A percentile compares a stretch with the other conserved stretches of the same genome.
These are phyloP conservation scores for Meles meles DNA, from an alignment of 2,113 vertebrate species.

Conservation along the genomic window DNA sequence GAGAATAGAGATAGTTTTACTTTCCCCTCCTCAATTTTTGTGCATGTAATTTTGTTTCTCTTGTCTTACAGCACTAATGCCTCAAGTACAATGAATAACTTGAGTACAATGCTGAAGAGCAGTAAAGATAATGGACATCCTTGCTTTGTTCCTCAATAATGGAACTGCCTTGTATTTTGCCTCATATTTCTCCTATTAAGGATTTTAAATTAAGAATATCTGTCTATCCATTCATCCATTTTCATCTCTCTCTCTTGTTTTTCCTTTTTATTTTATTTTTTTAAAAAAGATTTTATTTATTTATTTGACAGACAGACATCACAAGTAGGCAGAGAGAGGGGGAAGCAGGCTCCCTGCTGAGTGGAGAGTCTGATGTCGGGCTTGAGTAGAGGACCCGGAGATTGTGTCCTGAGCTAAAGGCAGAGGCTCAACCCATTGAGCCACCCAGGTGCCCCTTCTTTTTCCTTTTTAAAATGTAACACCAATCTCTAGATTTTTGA, in stretches of 20 bases:
- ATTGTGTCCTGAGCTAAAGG: no score
- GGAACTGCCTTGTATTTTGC: background rate
- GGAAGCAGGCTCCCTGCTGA: no score
- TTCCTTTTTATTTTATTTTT: no score
- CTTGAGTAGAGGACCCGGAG: no score
- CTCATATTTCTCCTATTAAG: background rate
- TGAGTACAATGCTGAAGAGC: background rate
- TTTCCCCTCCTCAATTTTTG: background rate
- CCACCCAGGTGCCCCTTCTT: no score
- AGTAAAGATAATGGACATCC: background rate
- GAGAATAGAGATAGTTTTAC: background rate
- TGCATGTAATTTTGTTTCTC: background rate
- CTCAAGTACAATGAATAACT: background rate
- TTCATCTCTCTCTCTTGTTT: background rate
- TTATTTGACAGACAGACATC: no score
- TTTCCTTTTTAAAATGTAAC: background rate
- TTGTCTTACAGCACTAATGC: background rate
- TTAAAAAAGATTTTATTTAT: no score
- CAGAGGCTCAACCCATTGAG: no score
- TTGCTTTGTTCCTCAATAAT: background rate
- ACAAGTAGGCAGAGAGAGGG: no score
- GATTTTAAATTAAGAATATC: conserved; percentile 17
- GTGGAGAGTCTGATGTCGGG: no score
- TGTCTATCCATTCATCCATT: background rate
- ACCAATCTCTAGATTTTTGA: background rate